Conservation (phyloP, 2,888 invertebrate species). For the Erebia aethiops region DNA sequence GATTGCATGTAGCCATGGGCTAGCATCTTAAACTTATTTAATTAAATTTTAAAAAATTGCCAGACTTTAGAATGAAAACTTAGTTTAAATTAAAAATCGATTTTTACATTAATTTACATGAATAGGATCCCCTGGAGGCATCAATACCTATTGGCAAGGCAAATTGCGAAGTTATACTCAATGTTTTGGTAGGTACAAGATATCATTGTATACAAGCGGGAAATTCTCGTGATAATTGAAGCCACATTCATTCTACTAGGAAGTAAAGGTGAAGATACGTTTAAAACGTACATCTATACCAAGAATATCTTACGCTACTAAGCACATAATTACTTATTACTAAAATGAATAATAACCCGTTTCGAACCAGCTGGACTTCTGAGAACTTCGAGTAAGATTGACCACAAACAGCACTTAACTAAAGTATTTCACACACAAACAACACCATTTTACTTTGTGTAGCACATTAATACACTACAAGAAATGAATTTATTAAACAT, state of each 20-base stretch:
- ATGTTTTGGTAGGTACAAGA: conserved; percentile 15
- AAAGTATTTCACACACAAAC: conserved; percentile 46
- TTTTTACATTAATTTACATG: too few relatives aligned
- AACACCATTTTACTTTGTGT: conserved; percentile 41
- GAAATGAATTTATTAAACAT: conserved; percentile 42
- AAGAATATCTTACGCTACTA: conserved; percentile 9
- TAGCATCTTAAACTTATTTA: too few relatives aligned
- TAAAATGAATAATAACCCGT: conserved; percentile 50
- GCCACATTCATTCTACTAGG: conserved; percentile 2
- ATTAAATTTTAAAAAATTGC: too few relatives aligned
- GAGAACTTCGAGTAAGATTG: conserved; percentile 49
- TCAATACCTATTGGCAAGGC: too few relatives aligned
- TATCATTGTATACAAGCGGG: conserved; percentile 27
- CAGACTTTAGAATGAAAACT: too few relatives aligned
- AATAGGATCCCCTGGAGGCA: too few relatives aligned
- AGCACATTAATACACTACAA: conserved; percentile 31
- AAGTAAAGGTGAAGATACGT: conserved; percentile 10
- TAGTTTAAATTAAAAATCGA: too few relatives aligned
- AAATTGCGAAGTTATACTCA: conserved; percentile 3
- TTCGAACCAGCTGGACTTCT: conserved; percentile 63
- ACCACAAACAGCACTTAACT: conserved; percentile 47
- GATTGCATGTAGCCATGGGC: too few relatives aligned
- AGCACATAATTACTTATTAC: conserved; percentile 28
- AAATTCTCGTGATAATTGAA: conserved; percentile 23
- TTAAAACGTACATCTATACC: conserved; percentile 17